Percentiles rank a stretch among this genome's conserved stretches.
These are phyloP conservation scores for Tinea pellionella DNA, from an alignment of 2,888 invertebrate genomes.

Conservation along the genomic window DNA sequence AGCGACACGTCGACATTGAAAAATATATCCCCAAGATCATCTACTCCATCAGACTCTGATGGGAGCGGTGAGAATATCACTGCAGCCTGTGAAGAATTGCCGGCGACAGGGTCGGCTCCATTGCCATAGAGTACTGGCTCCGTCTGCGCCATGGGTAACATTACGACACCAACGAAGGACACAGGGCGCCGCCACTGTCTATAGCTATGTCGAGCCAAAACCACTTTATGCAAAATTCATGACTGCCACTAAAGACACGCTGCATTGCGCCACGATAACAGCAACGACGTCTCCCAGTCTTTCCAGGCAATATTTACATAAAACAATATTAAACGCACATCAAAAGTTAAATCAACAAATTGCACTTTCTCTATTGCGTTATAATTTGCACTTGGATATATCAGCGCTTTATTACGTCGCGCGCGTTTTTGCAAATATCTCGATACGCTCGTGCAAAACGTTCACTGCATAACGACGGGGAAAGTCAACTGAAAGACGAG, in stretches of 20 bases:
- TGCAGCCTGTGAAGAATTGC: conserved; percentile 49
- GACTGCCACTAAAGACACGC: conserved; percentile 61
- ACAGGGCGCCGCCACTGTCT: conserved; percentile 36
- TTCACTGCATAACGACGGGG: conserved; percentile 67
- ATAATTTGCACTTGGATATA: conserved; percentile 27
- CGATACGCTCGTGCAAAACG: conserved; percentile 61
- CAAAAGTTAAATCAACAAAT: conserved; percentile 8
- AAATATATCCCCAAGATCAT: conserved; percentile 59
- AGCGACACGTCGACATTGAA: conserved; percentile 62
- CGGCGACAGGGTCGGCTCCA: conserved; percentile 46
- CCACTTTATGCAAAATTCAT: conserved; percentile 45
- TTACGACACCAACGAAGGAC: conserved; percentile 34
- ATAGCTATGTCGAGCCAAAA: conserved; percentile 38
- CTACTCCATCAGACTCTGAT: conserved; percentile 48
- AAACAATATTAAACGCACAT: conserved; percentile 20
- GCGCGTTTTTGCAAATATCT: conserved; percentile 51
- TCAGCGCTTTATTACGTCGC: conserved; percentile 52
- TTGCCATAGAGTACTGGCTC: conserved; percentile 54
- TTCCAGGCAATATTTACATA: neutral
- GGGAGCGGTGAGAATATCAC: conserved; percentile 57
- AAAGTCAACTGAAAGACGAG: conserved; percentile 71
- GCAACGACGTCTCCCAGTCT: neutral
- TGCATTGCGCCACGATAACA: conserved; percentile 59
- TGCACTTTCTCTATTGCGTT: conserved; percentile 13
- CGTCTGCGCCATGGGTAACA: conserved; percentile 62